phyloP scores from a whole-genome alignment of 2,797 vertebrate species.

The Discoglossus pictus region DNA sequence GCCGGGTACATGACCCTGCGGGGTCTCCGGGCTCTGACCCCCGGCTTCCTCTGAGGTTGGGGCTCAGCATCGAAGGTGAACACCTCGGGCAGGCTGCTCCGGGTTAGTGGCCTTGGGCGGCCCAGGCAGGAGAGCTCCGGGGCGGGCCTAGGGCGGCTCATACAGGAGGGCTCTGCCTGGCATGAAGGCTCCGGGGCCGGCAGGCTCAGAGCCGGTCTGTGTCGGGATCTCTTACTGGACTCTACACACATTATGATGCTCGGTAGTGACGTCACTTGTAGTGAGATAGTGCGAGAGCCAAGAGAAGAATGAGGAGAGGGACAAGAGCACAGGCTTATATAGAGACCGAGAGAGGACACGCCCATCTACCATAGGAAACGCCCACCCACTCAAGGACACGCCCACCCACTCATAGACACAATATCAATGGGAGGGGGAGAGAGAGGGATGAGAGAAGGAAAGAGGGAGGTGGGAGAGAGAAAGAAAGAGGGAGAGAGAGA shows the following conservation, averaged over 20 bases:
- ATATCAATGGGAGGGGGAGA: neutral
- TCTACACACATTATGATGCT: conserved; percentile 30
- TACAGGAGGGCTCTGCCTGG: too few species aligned
- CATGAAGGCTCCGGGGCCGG: neutral
- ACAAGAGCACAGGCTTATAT: neutral
- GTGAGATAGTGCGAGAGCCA: neutral
- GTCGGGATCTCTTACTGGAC: neutral
- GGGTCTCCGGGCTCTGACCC: neutral
- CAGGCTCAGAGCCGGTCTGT: neutral
- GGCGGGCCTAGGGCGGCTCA: neutral
- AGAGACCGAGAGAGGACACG: neutral
- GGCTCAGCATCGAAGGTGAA: conserved; percentile 44
- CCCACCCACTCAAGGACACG: neutral
- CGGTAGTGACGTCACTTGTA: too few species aligned
- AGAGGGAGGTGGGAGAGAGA: too few species aligned
- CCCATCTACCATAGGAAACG: neutral
- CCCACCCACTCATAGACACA: neutral
- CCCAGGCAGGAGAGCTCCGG: neutral
- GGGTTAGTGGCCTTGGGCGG: neutral
- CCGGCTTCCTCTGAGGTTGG: conserved; percentile 2
- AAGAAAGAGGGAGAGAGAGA: neutral
- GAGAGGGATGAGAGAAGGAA: neutral
- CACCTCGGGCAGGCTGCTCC: conserved; percentile 16
- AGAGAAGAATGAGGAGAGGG: neutral
- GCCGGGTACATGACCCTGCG: conserved; percentile 34